Percentiles rank a stretch among this genome's conserved stretches.
Conservation (phyloP, 2,888 invertebrate species). For the Trichogramma evanescens region DNA sequence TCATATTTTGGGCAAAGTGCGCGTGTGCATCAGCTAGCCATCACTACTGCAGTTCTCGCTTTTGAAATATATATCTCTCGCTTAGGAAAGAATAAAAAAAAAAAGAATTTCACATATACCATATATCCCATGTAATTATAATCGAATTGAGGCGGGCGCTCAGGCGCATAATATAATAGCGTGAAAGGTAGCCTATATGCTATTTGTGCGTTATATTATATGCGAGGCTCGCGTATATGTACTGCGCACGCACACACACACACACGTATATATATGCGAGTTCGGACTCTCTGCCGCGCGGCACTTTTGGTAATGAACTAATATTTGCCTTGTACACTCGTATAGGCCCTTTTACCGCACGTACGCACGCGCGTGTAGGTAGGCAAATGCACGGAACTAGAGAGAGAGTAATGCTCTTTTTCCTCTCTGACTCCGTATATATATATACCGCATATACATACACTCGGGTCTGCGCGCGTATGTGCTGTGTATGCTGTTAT, state of each 20-base stretch:
- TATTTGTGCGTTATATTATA: neutral
- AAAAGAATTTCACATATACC: too few relatives aligned
- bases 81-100: too few relatives aligned
- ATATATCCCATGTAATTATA: neutral
- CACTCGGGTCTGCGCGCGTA: too few relatives aligned
- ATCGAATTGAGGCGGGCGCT: constrained; percentile 10
- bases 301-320: constrained; percentile 48
- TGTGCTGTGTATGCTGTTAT: too few relatives aligned
- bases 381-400: too few relatives aligned
- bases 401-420: too few relatives aligned
- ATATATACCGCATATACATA: too few relatives aligned
- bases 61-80: too few relatives aligned
- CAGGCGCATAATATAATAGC: constrained; percentile 1
- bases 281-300: constrained; percentile 14
- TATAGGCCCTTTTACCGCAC: constrained; percentile 11
- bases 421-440: too few relatives aligned
- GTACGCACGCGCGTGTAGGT: neutral
- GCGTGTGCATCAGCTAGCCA: too few relatives aligned
- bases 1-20: too few relatives aligned
- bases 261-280: neutral
- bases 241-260: neutral
- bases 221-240: neutral
- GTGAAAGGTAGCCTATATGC: neutral
- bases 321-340: constrained; percentile 40
- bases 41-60: too few relatives aligned